Evolutionary conservation across 2,113 vertebrate species (phyloP).

Genomic region (Hystrix brachyura): DNA sequence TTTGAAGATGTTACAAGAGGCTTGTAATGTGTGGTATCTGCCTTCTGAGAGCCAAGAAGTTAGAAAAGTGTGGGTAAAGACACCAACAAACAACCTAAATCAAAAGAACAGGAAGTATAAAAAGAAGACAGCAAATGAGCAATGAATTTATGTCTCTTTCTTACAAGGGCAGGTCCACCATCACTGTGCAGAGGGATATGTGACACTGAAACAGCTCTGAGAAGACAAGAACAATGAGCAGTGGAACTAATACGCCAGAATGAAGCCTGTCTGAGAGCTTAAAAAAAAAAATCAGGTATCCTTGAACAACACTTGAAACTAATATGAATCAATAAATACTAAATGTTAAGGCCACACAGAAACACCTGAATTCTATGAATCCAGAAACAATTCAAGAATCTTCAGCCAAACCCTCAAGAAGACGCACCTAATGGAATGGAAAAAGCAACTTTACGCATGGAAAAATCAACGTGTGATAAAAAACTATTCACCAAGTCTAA

Average conservation of each 20-base stretch:
- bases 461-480: neutral
- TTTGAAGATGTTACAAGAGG: neutral
- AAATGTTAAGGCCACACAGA: neutral
- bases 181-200: fast-evolving
- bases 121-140: neutral
- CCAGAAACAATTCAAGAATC: neutral
- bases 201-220: neutral
- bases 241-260: no score
- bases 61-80: neutral
- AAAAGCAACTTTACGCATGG: neutral
- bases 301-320: neutral
- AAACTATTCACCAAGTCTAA: neutral
- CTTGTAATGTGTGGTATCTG: neutral
- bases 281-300: neutral
- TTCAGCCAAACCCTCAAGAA: neutral
- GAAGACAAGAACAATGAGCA: neutral
- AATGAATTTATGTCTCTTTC: neutral
- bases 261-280: no score
- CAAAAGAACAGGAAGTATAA: neutral
- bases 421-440: neutral
- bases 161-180: no score
- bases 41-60: neutral
- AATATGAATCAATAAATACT: neutral
- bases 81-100: neutral
- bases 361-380: neutral